phyloP scores from a whole-genome alignment of 2,113 vertebrate species.

The Mesocricetus auratus region DNA sequence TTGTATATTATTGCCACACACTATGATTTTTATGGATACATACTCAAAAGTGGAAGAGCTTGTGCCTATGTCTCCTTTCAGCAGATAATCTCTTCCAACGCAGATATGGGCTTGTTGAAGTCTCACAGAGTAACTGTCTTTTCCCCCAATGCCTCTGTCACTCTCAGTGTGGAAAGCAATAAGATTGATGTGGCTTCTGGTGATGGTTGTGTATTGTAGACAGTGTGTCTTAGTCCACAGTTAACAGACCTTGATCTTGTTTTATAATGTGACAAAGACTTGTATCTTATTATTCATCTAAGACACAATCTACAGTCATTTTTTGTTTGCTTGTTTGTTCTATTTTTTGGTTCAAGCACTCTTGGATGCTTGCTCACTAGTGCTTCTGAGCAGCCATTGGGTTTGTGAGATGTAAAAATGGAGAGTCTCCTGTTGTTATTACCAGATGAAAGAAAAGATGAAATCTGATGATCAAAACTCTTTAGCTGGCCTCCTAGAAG shows the following conservation, averaged over 20 bases:
- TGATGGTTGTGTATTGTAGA: background rate
- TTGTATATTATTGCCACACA: background rate
- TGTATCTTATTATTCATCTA: background rate
- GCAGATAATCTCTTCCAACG: background rate
- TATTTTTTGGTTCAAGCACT: background rate
- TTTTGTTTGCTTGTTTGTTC: background rate
- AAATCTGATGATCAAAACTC: background rate
- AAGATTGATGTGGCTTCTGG: background rate
- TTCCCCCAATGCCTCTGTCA: background rate
- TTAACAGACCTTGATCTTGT: background rate
- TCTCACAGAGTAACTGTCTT: background rate
- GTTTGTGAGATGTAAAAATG: background rate
- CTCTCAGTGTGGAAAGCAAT: background rate
- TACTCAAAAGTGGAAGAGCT: background rate
- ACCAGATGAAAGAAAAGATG: background rate
- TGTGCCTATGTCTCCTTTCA: accelerated
- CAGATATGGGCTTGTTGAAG: background rate
- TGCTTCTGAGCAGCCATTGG: background rate
- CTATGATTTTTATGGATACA: background rate
- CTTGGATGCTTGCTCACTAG: background rate
- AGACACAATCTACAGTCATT: background rate
- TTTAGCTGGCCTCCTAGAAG: background rate
- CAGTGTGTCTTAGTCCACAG: background rate
- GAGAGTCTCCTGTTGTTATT: background rate
- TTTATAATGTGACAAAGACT: background rate